Conservation (phyloP, 2,797 vertebrate species). For the Peromyscus eremicus region DNA sequence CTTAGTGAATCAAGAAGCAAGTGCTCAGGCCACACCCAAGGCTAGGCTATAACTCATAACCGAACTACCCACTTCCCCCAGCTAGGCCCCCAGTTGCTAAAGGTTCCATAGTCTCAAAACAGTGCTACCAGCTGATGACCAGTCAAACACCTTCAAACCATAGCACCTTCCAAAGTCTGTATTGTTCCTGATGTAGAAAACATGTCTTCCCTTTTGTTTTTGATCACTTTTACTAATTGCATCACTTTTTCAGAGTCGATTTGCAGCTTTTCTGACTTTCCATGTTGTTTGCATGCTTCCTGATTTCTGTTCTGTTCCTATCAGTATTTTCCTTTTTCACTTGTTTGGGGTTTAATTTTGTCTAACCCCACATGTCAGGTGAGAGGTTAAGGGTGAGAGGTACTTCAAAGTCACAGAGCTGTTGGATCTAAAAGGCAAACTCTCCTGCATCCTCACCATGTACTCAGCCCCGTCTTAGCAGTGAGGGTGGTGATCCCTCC, state of each 20-base stretch:
- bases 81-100: no score
- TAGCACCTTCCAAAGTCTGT: background rate
- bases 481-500: background rate
- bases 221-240: no score
- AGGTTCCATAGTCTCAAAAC: background rate
- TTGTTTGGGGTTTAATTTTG: background rate
- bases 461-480: background rate
- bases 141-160: background rate
- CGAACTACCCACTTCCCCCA: background rate
- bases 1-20: background rate
- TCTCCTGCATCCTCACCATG: background rate
- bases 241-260: background rate
- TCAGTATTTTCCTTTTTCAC: background rate
- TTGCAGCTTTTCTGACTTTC: background rate
- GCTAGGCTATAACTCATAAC: background rate
- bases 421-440: background rate
- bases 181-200: background rate
- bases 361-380: background rate
- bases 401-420: background rate
- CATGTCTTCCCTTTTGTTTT: background rate
- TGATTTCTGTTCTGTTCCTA: background rate
- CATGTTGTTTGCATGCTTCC: background rate
- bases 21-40: background rate
- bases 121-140: background rate
- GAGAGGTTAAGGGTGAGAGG: background rate